phyloP scores from a whole-genome alignment of 2,113 vertebrate species.

The Caracal caracal region DNA sequence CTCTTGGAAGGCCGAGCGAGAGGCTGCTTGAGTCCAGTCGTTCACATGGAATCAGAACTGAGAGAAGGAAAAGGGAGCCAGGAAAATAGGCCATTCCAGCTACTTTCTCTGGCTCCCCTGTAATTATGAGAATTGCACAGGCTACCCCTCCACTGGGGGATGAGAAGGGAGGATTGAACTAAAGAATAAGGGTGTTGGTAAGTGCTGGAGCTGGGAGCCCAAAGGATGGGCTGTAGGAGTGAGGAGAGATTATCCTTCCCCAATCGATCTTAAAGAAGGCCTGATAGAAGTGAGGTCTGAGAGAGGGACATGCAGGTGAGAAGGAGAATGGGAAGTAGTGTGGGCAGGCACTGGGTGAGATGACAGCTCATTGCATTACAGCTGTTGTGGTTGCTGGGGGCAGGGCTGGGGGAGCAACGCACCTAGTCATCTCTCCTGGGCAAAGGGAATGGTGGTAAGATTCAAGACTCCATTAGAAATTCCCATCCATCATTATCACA shows the following conservation, averaged over 20 bases:
- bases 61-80: background rate
- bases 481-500: constrained; percentile 24
- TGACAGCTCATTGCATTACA: background rate
- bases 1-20: background rate
- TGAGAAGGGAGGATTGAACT: background rate
- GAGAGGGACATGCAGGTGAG: background rate
- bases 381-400: background rate
- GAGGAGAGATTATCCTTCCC: background rate
- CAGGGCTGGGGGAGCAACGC: background rate
- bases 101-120: background rate
- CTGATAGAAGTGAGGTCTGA: background rate
- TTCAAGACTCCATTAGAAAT: background rate
- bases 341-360: background rate
- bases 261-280: background rate
- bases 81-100: background rate
- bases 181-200: background rate
- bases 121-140: background rate
- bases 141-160: background rate
- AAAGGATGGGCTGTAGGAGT: background rate
- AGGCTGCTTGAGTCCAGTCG: background rate
- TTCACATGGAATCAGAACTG: background rate
- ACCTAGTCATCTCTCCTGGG: background rate
- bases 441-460: background rate
- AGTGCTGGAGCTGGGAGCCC: background rate
- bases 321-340: background rate